Base-by-base conservation (phyloP, 2,888 invertebrate genomes). In the Dynastes tityus region DNA sequence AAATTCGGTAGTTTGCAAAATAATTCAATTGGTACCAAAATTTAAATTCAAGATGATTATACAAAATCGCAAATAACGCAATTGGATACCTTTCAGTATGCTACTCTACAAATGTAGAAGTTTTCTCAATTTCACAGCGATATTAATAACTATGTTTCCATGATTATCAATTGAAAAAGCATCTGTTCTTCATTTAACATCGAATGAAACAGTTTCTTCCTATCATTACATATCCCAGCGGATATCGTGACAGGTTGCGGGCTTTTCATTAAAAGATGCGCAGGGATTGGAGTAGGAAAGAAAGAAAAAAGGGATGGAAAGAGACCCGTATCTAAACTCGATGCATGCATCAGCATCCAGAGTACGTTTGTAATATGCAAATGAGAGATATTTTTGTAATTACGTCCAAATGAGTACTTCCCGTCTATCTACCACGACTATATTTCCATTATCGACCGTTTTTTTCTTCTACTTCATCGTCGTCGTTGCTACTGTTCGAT, bases 371-470 rank as follows among this genome's bases (percentile, higher is more conserved):
- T 68, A 68, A 68, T 68, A 68, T 68, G 68, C 49, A 68, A 68
- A 68, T 68, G 27, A 29, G 51, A 22, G 68, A 68, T 68, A 68
- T 68, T 68, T 68, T 68, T 68, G 51, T 68, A 68, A 68, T 68
- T 68, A 68, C 68, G 40, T 49, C 68, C 68, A 53, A 68, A 68
- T 68, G 68, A 68, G 29, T 51, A 27, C 51, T 68, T 68, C 51
- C 68, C 68, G 51, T 68, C 68, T 68, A 68, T 68, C 51, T 51
- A n/a, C 22, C 29, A 51, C 68, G 51, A 37, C 51, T 27, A 27
- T 68, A 49, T 68, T 65, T 65, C 22, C 55, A 55, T 55, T 55
- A 55, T 45, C 45, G 45, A 55, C 55, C 55, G 55, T 55, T 55
- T 13, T 37, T 55, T 55, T 16, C 55, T 55, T 45, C 45, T 45